Conservation (phyloP, 2,113 vertebrate species). For the Pomatorhinus ruficollis region DNA sequence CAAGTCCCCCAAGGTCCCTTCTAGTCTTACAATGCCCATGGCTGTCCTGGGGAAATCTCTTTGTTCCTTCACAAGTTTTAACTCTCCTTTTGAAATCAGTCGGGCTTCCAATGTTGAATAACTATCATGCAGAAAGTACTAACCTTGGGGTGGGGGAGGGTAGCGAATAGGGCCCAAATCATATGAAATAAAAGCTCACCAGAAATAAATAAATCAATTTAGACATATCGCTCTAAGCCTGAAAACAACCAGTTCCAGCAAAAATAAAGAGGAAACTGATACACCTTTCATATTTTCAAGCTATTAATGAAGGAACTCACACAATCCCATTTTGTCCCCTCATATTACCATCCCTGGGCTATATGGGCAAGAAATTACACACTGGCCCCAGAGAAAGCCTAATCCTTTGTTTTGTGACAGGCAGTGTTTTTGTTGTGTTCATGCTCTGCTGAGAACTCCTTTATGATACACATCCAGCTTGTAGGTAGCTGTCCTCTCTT, state of each 20-base stretch:
- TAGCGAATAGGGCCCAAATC: background rate
- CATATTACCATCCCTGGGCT: background rate
- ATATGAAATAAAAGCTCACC: background rate
- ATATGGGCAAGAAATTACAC: rapidly evolving
- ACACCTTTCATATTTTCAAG: background rate
- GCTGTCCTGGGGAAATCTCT: background rate
- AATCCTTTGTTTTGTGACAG: background rate
- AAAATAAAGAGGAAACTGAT: background rate
- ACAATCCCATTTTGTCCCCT: background rate
- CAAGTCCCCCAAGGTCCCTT: background rate
- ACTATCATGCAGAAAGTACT: background rate
- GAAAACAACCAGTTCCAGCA: background rate
- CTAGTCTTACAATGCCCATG: background rate
- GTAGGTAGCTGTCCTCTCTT: background rate
- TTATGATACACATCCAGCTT: background rate
- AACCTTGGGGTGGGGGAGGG: rapidly evolving
- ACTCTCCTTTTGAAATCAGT: background rate
- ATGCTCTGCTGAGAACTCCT: background rate
- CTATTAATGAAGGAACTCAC: background rate
- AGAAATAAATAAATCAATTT: background rate
- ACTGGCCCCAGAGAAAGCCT: background rate
- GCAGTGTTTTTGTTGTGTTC: rapidly evolving
- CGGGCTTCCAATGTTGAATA: background rate
- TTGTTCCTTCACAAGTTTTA: background rate
- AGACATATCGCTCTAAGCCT: background rate